Percentiles rank a stretch among this genome's conserved stretches.
phyloP scores from a whole-genome alignment of 2,888 invertebrate species.

The Agonopterix arenella region DNA sequence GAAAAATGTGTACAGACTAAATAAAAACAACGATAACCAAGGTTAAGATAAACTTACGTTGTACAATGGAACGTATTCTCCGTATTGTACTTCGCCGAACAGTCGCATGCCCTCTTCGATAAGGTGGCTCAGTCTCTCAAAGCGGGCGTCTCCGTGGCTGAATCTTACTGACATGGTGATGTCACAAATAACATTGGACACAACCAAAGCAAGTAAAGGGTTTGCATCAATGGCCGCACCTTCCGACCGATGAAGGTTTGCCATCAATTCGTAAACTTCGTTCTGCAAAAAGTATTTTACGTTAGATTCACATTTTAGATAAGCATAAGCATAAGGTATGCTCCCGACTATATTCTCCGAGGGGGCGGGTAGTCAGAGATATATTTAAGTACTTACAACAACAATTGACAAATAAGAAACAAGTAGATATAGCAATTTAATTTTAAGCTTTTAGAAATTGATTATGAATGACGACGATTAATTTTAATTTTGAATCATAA shows the following conservation, averaged over 20 bases:
- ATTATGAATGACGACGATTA: too few relatives aligned
- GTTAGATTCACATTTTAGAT: not conserved
- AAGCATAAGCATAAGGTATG: too few relatives aligned
- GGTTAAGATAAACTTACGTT: constrained; percentile 53
- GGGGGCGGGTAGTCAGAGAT: constrained; percentile 78
- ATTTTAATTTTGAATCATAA: too few relatives aligned
- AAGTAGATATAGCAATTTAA: constrained; percentile 67
- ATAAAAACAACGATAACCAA: not conserved
- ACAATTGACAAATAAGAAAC: constrained; percentile 85
- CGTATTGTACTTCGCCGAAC: constrained; percentile 88
- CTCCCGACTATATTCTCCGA: constrained; percentile 75
- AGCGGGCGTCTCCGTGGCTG: constrained; percentile 84
- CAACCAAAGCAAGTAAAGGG: constrained; percentile 85
- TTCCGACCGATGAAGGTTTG: constrained; percentile 78
- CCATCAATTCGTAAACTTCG: constrained; percentile 86
- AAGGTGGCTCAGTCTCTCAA: constrained; percentile 87
- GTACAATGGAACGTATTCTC: constrained; percentile 89
- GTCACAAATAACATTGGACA: constrained; percentile 94
- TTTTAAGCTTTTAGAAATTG: too few relatives aligned
- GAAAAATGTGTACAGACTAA: too few relatives aligned
- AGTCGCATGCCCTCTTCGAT: constrained; percentile 94
- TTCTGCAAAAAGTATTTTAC: constrained; percentile 52
- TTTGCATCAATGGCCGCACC: constrained; percentile 86
- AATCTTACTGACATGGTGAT: constrained; percentile 93
- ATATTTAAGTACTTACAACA: too few relatives aligned